A percentile compares a stretch with the other conserved stretches of the same genome.
These are phyloP conservation scores for Trematomus loennbergii DNA, from an alignment of 2,113 vertebrate genomes.

Conservation along the genomic window DNA sequence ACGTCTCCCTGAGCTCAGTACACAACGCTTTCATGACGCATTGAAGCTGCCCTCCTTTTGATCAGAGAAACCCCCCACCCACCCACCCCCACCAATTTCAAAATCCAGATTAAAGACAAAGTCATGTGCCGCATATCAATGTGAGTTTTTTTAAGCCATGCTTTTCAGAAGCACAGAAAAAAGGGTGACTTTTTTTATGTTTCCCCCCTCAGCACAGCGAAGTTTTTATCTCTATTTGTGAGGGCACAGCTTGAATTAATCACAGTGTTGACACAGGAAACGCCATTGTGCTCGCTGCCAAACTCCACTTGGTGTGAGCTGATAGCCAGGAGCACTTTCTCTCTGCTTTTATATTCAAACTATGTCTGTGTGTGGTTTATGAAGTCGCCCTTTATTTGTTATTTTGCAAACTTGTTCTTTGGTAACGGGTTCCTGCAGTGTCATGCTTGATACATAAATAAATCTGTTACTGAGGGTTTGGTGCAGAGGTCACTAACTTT, in stretches of 20 bases:
- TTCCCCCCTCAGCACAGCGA: conserved; percentile 20
- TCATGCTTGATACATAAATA: background rate
- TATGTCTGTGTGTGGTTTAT: conserved; percentile 36
- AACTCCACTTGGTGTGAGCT: conserved; percentile 60
- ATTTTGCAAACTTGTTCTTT: background rate
- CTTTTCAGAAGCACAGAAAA: conserved; percentile 56
- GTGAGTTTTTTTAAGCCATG: conserved; percentile 47
- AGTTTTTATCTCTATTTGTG: conserved; percentile 68
- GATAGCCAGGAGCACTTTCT: conserved; percentile 60
- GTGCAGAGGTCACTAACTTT: background rate
- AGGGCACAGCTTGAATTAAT: conserved; percentile 74
- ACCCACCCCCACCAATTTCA: conserved; percentile 44
- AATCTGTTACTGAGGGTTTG: background rate
- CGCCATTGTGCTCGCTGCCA: conserved; percentile 62
- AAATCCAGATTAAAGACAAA: conserved; percentile 70
- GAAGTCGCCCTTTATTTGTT: conserved; percentile 25
- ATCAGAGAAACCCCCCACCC: background rate
- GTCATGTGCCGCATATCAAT: conserved; percentile 72
- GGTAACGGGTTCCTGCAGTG: conserved; percentile 1
- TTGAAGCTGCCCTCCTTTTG: conserved; percentile 45
- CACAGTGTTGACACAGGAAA: conserved; percentile 62
- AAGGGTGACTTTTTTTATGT: conserved; percentile 41
- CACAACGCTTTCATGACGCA: conserved; percentile 51
- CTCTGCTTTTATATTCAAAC: conserved; percentile 45
- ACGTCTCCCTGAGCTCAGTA: conserved; percentile 46